Conservation (phyloP, 2,888 invertebrate genomes). For the Drosophila nigricruria region DNA sequence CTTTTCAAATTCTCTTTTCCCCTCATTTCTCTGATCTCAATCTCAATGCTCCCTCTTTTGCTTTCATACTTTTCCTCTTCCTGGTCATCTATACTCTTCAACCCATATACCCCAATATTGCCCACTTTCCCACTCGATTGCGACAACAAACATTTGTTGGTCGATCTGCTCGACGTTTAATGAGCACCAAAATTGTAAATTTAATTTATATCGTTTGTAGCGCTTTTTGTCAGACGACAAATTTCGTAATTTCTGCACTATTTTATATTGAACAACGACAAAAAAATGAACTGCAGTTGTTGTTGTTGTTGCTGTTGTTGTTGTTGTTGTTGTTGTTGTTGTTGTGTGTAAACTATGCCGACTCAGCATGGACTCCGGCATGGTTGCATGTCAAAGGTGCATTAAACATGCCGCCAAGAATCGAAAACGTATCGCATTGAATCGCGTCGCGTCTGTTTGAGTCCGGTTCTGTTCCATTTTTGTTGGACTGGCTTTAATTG, state of each 20-base stretch:
- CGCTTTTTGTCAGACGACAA: conserved; percentile 73
- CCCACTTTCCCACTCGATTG: conserved; percentile 33
- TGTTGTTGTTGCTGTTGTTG: conserved; percentile 25
- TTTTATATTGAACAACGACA: conserved; percentile 19
- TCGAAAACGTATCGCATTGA: conserved; percentile 29
- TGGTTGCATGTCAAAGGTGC: conserved; percentile 75
- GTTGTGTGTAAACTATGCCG: conserved; percentile 74
- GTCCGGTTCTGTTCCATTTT: conserved; percentile 35
- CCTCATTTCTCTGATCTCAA: neutral
- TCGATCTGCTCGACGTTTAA: conserved; percentile 60
- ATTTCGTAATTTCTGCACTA: conserved; percentile 70
- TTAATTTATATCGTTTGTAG: conserved; percentile 75
- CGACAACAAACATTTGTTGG: conserved; percentile 67
- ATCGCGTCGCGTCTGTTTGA: conserved; percentile 1
- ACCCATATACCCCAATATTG: neutral
- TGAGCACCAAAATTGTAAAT: conserved; percentile 76
- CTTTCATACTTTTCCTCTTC: neutral
- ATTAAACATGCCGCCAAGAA: conserved; percentile 68
- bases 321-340: conserved; percentile 17
- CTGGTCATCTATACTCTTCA: neutral
- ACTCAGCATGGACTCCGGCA: conserved; percentile 34
- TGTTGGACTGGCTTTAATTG: conserved; percentile 62
- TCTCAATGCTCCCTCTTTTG: neutral
- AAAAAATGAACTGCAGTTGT: conserved; percentile 6
- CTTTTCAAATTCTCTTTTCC: neutral